Evolutionary conservation across 2,797 vertebrate species (phyloP), one percentile per base, ranked within the genome.

Genomic region (Peromyscus eremicus): DNA sequence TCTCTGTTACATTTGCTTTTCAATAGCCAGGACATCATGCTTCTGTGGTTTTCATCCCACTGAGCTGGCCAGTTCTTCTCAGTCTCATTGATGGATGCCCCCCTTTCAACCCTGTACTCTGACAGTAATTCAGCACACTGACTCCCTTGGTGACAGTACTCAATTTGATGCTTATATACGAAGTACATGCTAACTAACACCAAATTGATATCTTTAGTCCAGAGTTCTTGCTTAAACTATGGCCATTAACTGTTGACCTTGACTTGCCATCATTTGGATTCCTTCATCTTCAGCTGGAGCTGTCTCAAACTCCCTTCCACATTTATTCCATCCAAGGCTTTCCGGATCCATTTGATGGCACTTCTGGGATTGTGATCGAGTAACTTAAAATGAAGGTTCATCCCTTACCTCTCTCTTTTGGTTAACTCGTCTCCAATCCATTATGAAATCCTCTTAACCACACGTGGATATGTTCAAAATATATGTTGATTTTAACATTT

Each of bases 1-100:
- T 43, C n/a, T 89, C 29, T 66, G 23, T n/a, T 97, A 52, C 49
- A 34, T 73, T 80, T 94, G 75, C 19, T 76, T 94, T 94, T 83
- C 70, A 79, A 6, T 71, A 64, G 62, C 1, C 2, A 60, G 64
- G 25, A 81, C 40, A 23, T 77, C n/a, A 68, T 12, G 34, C 8
- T 77, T 84, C n/a, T 43, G 21, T 80, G 52, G 1, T 27, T 89
- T 97, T 52, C 52, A 49, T 32, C 32, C 52, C 66, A 11, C 0
- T 75, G 2, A 16, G 16, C 17, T 43, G 57, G 40, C 25, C 3
- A 17, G 13, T 57, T 93, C 55, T 86, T 94, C 46, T 79, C 32
- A 4, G 23, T 76, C 37, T 83, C 32, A 64, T 23, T 43, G 82
- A 76, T 2, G 17, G 52, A 57, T 34, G 6, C 5, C 64, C 9